Percentiles rank a stretch among this genome's conserved stretches.
Conservation (phyloP, 2,888 invertebrate genomes). For the Drosophila recens region DNA sequence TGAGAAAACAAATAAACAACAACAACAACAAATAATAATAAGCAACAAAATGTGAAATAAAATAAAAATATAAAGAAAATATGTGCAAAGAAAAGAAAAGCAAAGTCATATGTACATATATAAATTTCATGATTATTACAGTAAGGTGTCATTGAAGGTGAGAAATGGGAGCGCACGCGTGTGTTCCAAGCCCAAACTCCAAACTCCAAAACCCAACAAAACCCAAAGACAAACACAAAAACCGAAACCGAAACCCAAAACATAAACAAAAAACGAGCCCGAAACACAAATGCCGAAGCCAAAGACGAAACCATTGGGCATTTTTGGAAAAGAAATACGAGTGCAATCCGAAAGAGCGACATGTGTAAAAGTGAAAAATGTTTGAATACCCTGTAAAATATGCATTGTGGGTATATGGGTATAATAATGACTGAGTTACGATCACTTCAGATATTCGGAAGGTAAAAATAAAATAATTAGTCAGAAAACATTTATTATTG, state of each 20-base stretch:
- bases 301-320: conserved; percentile 33
- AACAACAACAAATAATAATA: conserved; percentile 30
- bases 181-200: conserved; percentile 19
- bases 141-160: conserved; percentile 75
- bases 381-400: conserved; percentile 37
- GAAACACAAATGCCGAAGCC: conserved; percentile 17
- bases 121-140: conserved; percentile 65
- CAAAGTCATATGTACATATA: conserved; percentile 56
- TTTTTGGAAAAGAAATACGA: conserved; percentile 4
- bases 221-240: conserved; percentile 9
- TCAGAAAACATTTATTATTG: background rate
- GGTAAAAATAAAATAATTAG: background rate
- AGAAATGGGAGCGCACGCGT: conserved; percentile 78
- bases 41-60: conserved; percentile 24
- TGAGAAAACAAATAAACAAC: conserved; percentile 31
- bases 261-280: conserved; percentile 8
- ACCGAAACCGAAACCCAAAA: conserved; percentile 8
- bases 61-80: conserved; percentile 39
- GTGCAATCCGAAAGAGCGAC: conserved; percentile 6
- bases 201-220: conserved; percentile 5
- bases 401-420: background rate
- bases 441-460: background rate
- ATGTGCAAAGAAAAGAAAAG: conserved; percentile 38
- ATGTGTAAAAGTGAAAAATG: conserved; percentile 59
- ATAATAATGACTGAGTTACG: background rate